A percentile compares a stretch with the other conserved stretches of the same genome.
Conservation (phyloP, 2,888 invertebrate genomes). For the Morinoia aosen region DNA sequence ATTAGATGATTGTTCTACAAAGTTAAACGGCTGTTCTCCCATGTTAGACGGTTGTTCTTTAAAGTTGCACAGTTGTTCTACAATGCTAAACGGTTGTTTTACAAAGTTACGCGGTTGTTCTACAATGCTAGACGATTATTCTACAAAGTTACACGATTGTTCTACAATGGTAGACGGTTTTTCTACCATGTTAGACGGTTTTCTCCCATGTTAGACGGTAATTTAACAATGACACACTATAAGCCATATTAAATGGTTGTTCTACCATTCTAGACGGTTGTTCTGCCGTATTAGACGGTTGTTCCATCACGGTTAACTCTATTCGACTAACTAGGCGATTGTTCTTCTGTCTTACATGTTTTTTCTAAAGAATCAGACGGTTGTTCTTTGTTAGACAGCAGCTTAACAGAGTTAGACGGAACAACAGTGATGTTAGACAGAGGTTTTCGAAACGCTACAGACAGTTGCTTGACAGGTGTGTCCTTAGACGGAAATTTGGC, state of each 20-base stretch:
- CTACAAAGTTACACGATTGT: background rate
- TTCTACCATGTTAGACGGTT: background rate
- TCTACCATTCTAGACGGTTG: background rate
- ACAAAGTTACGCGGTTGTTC: no score
- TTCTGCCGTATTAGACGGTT: background rate
- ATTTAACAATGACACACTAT: background rate
- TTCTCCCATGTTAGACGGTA: background rate
- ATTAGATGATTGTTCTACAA: background rate
- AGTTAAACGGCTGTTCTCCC: background rate
- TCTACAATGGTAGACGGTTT: background rate
- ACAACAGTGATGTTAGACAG: background rate
- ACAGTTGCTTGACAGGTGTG: background rate
- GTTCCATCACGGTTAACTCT: no score
- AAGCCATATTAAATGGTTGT: no score
- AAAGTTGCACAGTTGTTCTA: background rate
- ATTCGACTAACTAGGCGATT: no score
- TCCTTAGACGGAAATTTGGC: background rate
- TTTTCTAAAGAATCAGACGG: no score
- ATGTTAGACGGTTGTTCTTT: background rate
- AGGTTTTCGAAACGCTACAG: background rate
- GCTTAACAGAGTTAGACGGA: no score
- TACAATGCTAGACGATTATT: background rate
- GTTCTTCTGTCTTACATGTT: no score
- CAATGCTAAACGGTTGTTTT: background rate
- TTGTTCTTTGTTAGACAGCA: no score